phyloP scores from a whole-genome alignment of 1,140 invertebrate genomes.

The Littorina saxatilis region DNA sequence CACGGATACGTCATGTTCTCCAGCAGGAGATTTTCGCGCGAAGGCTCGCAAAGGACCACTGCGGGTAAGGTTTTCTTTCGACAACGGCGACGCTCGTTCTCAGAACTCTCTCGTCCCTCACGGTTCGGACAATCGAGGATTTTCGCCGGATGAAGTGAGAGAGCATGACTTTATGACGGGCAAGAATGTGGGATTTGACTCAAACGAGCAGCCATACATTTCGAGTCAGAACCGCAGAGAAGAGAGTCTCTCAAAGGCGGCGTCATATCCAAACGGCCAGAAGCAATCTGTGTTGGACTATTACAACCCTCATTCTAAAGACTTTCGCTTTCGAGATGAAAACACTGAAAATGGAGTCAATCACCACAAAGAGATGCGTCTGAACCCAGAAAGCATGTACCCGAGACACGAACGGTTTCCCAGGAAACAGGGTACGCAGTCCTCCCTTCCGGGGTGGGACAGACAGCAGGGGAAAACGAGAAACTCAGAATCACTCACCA shows the following conservation, averaged over 20 bases:
- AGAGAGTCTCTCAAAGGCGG: too few relatives aligned
- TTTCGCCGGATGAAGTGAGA: too few relatives aligned
- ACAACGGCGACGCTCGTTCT: neutral
- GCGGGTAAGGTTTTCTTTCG: constrained; percentile 13
- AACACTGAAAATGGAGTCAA: neutral
- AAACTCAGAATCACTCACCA: constrained; percentile 12
- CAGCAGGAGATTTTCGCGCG: neutral
- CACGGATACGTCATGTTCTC: neutral
- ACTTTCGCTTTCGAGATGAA: too few relatives aligned
- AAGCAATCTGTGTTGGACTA: too few relatives aligned
- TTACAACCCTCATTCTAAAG: too few relatives aligned
- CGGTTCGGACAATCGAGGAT: too few relatives aligned
- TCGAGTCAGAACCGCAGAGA: too few relatives aligned
- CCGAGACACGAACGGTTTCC: constrained; percentile 2
- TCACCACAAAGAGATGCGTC: neutral
- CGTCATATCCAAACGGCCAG: too few relatives aligned
- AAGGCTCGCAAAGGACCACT: neutral
- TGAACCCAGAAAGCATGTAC: constrained; percentile 22
- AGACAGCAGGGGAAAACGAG: neutral
- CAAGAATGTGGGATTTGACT: too few relatives aligned
- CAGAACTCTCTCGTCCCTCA: too few relatives aligned
- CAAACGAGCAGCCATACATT: too few relatives aligned
- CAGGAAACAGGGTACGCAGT: neutral
- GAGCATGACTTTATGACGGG: too few relatives aligned
- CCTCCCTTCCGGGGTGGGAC: neutral